Percentiles rank a stretch among this genome's conserved stretches.
Evolutionary conservation across 2,888 invertebrate species (phyloP).

Genomic region (Timema podura): DNA sequence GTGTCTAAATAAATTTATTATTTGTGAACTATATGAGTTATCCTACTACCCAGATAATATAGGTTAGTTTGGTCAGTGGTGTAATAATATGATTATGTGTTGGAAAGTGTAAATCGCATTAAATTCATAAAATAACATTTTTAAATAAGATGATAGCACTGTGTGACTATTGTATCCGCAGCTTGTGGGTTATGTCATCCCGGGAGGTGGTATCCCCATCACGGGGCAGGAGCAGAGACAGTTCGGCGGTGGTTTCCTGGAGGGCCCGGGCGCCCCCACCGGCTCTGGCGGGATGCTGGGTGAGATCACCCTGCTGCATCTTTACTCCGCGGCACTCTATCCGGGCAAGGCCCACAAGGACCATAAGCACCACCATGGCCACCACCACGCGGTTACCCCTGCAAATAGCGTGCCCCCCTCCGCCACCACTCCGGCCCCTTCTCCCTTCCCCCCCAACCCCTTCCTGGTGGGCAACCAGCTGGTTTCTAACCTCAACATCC

Average conservation of each 20-base stretch:
- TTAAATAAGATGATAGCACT: no score
- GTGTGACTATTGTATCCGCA: slow-evolving; percentile 42
- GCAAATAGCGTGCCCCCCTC: slow-evolving; percentile 59
- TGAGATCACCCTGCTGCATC: slow-evolving; percentile 74
- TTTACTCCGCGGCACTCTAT: slow-evolving; percentile 75
- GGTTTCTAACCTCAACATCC: slow-evolving; percentile 19
- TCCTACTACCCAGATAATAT: no score
- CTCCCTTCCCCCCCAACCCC: slow-evolving; percentile 48
- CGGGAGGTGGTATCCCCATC: slow-evolving; percentile 68
- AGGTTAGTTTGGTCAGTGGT: no score
- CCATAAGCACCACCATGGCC: slow-evolving; percentile 83
- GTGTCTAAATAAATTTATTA: no score
- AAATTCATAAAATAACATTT: no score
- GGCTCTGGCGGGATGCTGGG: slow-evolving; percentile 61
- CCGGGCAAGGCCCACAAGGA: slow-evolving; percentile 84
- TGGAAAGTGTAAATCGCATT: no score
- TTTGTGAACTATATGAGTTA: no score
- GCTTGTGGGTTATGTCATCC: slow-evolving; percentile 73
- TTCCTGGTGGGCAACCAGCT: slow-evolving; percentile 31
- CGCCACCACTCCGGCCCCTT: slow-evolving; percentile 48
- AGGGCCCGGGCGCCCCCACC: slow-evolving; percentile 50
- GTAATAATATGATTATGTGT: no score
- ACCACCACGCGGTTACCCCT: slow-evolving; percentile 64
- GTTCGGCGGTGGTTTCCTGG: slow-evolving; percentile 52
- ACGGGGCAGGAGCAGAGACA: slow-evolving; percentile 70